These are phyloP conservation scores for Opisthograptis luteolata DNA, from an alignment of 2,888 invertebrate species.

Conservation along the genomic window DNA sequence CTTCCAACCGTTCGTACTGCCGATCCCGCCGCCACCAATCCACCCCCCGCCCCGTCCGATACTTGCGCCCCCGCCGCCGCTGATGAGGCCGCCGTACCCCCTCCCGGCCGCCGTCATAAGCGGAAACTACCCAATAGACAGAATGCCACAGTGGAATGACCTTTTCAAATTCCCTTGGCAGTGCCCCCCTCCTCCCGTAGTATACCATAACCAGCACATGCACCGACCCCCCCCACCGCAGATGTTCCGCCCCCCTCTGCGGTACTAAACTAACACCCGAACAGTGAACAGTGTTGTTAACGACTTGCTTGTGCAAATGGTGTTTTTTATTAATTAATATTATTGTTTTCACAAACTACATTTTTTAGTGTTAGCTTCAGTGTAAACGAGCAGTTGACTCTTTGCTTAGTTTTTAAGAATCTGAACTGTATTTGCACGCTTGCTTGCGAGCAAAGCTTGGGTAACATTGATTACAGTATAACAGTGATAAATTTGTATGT, in stretches of 20 bases:
- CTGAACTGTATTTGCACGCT: not conserved
- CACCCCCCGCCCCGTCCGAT: too few relatives aligned
- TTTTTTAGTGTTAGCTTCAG: conserved; percentile 9
- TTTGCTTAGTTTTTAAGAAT: not conserved
- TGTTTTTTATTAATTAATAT: too few relatives aligned
- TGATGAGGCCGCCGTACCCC: conserved; percentile 3
- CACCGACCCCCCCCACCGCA: not conserved
- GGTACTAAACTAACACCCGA: not conserved
- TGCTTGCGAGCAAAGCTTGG: not conserved
- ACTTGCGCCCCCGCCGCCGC: too few relatives aligned
- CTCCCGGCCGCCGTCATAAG: conserved; percentile 9
- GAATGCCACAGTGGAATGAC: conserved; percentile 13
- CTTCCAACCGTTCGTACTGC: conserved; percentile 15
- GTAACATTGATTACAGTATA: not conserved
- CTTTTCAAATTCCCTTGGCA: conserved; percentile 13
- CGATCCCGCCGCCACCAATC: not conserved
- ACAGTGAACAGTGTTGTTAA: not conserved
- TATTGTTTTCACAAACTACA: not conserved
- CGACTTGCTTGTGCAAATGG: not conserved
- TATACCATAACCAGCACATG: not conserved
- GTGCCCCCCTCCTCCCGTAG: too few relatives aligned
- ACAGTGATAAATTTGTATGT: not conserved
- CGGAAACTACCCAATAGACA: conserved; percentile 5
- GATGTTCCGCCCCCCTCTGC: not conserved
- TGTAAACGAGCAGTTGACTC: conserved; percentile 9